phyloP scores from a whole-genome alignment of 64 coral and sea anemone species.

The Anthopleura sola region DNA sequence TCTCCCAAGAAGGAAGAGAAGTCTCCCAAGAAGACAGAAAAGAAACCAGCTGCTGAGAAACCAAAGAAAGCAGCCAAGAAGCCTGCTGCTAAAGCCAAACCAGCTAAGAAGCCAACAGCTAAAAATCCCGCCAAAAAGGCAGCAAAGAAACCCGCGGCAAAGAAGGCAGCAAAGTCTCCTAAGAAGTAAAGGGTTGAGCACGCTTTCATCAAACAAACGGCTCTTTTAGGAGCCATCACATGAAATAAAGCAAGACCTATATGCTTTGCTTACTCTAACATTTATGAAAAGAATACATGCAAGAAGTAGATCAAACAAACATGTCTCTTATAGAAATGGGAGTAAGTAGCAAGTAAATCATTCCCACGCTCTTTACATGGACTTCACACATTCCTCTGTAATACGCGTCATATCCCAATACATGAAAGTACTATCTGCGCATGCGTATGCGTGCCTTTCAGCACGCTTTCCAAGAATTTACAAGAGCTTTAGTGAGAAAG shows the following conservation, averaged over 20 bases:
- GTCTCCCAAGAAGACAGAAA: not conserved
- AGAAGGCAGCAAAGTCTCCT: constrained; percentile 4
- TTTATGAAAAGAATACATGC: too few species aligned
- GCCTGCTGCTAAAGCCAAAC: not conserved
- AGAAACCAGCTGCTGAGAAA: not conserved
- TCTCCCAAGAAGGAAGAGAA: not conserved
- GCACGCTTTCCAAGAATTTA: too few species aligned
- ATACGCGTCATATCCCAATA: too few species aligned
- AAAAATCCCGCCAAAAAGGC: constrained; percentile 8
- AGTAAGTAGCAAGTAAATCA: too few species aligned
- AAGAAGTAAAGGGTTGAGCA: not conserved
- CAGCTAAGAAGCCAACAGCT: not conserved
- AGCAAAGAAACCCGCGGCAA: not conserved
- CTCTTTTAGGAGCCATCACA: constrained; percentile 22
- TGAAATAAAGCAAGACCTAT: not conserved
- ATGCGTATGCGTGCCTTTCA: too few species aligned
- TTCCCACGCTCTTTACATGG: too few species aligned
- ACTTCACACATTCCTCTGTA: too few species aligned
- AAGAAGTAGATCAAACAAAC: too few species aligned
- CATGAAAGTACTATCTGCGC: too few species aligned
- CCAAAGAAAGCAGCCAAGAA: constrained; percentile 5
- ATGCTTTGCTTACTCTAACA: not conserved
- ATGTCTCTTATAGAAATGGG: too few species aligned
- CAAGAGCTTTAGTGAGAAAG: too few species aligned
- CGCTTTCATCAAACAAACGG: not conserved